These are phyloP conservation scores for Dolichotis patagonum DNA, from an alignment of 2,113 vertebrate species.

Conservation along the genomic window DNA sequence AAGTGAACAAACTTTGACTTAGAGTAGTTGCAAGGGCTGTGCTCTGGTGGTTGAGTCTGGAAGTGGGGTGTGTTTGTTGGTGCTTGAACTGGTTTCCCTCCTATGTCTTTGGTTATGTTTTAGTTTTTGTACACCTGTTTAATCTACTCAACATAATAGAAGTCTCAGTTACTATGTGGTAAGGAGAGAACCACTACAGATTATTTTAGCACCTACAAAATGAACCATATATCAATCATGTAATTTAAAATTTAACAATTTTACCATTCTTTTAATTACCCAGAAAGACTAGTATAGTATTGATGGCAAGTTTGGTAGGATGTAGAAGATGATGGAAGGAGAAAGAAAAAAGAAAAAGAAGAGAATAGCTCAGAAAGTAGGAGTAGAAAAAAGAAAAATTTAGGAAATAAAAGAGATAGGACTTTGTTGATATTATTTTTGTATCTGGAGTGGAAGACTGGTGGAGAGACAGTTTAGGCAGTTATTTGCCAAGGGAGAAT, in stretches of 20 bases:
- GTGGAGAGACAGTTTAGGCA: neutral
- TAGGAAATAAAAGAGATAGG: neutral
- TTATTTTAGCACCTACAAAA: neutral
- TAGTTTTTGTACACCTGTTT: neutral
- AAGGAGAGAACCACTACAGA: neutral
- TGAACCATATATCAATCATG: neutral
- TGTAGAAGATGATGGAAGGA: neutral
- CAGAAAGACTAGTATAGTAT: neutral
- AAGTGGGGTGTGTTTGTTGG: neutral
- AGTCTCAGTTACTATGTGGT: neutral
- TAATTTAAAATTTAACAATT: neutral
- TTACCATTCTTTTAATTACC: neutral
- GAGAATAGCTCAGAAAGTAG: neutral
- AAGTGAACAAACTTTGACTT: neutral
- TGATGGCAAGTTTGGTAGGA: neutral
- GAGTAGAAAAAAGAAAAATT: neutral
- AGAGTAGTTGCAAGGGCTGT: neutral
- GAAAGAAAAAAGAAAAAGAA: neutral
- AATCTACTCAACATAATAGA: neutral
- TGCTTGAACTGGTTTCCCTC: neutral
- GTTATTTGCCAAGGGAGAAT: neutral
- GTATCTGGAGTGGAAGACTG: neutral
- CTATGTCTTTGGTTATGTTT: neutral
- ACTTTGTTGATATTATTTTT: neutral
- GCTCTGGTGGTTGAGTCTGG: neutral